phyloP scores from a whole-genome alignment of 2,888 invertebrate genomes.

The Hedya salicella region DNA sequence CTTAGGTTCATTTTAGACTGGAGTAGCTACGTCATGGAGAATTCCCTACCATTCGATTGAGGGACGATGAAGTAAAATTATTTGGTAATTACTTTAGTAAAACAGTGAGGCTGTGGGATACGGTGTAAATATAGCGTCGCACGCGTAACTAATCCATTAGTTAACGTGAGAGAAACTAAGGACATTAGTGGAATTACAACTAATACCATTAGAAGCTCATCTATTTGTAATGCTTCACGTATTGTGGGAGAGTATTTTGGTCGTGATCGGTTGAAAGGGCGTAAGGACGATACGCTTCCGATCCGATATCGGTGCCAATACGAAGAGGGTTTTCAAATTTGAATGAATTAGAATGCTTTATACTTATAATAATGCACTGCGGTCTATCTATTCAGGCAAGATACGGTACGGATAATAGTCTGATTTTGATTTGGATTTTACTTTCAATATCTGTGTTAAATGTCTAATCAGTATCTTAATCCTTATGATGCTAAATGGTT shows the following conservation, averaged over 20 bases:
- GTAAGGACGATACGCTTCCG: too few relatives aligned
- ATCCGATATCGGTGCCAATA: too few relatives aligned
- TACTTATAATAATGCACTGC: too few relatives aligned
- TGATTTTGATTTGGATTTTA: too few relatives aligned
- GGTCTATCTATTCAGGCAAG: too few relatives aligned
- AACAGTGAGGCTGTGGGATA: slow-evolving; percentile 14
- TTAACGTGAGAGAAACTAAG: slow-evolving; percentile 38
- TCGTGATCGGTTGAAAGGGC: not conserved
- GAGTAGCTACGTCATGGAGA: not conserved
- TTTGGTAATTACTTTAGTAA: slow-evolving; percentile 22
- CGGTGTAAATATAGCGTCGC: slow-evolving; percentile 32
- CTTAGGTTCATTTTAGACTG: not conserved
- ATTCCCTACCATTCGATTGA: slow-evolving; percentile 8
- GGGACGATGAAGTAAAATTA: slow-evolving; percentile 23
- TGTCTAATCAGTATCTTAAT: too few relatives aligned
- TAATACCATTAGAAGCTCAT: slow-evolving; percentile 43
- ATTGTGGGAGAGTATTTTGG: slow-evolving; percentile 5
- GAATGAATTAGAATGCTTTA: too few relatives aligned
- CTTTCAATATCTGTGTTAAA: too few relatives aligned
- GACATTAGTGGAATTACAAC: slow-evolving; percentile 43
- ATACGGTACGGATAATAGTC: too few relatives aligned
- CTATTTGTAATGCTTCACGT: slow-evolving; percentile 35
- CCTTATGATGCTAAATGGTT: too few relatives aligned
- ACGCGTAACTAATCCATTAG: slow-evolving; percentile 41
- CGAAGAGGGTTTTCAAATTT: too few relatives aligned